Base-by-base conservation (phyloP, 2,113 vertebrate species). In the Phylloscopus trochiloides region DNA sequence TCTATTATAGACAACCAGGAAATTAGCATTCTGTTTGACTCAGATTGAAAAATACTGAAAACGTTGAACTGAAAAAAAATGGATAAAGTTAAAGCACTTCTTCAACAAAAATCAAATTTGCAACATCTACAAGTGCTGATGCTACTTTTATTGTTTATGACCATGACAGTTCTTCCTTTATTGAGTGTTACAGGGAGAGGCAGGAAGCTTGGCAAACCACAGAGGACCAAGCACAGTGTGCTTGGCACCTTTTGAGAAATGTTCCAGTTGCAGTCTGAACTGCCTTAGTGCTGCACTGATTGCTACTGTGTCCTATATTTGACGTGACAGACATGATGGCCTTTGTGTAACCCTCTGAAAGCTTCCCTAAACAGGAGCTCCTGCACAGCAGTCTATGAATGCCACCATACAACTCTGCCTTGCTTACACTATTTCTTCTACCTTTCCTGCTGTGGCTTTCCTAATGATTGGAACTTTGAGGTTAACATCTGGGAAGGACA, bases 161-260 rank as follows among this genome's bases (percentile, higher is more conserved):
- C 13, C 48, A 11, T 38, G 36, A 66, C 28, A 78, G 65, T 52
- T 93, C n/a, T 62, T 77, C 25, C 51, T 54, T 78, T 55, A 50
- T 4, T 71, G 38, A 51, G 43, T 31, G 34, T 63, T 75, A 67
- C 29, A 51, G 24, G 54, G 63, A 91, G 63, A 68, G 77, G 65
- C 65, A 93, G 91, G 85, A 96, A 92, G 51, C 55, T 59, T 88
- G 74, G 48, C 51, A 90, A 88, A 82, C 86, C 78, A 75, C 81
- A 90, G 74, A 71, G 66, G 17, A 78, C 20, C 13, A 47, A 85
- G 25, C 51, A 81, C 26, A 26, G 12, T 22, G 25, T 40, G 16
- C 50, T 62, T 62, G 48, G 16, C 38, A 59, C 32, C 10, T 58
- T 90, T 15, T 85, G 48, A 90, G 47, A 47, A 62, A 63, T 2